Conservation (phyloP, 2,113 vertebrate genomes). For the Phocoena phocoena region DNA sequence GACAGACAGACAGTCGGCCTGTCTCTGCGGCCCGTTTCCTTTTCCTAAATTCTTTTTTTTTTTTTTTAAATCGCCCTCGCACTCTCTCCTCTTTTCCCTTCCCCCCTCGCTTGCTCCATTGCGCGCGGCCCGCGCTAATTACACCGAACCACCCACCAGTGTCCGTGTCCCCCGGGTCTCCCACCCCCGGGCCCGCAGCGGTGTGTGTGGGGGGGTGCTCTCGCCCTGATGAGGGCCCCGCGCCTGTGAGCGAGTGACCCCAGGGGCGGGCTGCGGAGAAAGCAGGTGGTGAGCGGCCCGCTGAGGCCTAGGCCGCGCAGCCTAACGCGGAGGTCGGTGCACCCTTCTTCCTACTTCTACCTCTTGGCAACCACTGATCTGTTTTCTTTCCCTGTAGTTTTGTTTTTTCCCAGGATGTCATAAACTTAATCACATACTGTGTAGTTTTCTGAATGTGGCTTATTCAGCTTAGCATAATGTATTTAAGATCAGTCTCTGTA, state of each 20-base stretch:
- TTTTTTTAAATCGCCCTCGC: neutral
- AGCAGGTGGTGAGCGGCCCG: conserved; percentile 56
- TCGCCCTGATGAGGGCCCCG: conserved; percentile 69
- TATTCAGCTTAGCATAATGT: neutral
- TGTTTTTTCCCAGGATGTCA: neutral
- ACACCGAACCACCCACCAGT: conserved; percentile 75
- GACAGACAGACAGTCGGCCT: conserved; percentile 40
- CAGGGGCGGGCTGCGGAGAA: conserved; percentile 43
- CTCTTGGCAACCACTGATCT: neutral
- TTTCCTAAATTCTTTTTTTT: neutral
- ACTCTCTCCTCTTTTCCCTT: conserved; percentile 58
- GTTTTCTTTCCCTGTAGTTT: neutral
- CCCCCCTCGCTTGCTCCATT: conserved; percentile 69
- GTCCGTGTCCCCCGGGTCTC: conserved; percentile 54
- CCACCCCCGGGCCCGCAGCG: conserved; percentile 29
- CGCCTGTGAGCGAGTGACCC: conserved; percentile 64
- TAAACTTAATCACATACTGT: neutral
- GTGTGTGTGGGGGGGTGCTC: conserved; percentile 23
- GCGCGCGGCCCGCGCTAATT: conserved; percentile 71
- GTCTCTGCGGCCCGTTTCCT: conserved; percentile 54
- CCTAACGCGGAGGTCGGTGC: conserved; percentile 70
- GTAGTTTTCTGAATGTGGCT: neutral
- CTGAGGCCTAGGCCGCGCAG: conserved; percentile 69
- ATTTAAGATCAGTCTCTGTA: neutral
- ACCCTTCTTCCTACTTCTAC: neutral